Evolutionary conservation across 2,113 vertebrate species (phyloP), one percentile per base, ranked within the genome.

Genomic region (Anoura caudifer): DNA sequence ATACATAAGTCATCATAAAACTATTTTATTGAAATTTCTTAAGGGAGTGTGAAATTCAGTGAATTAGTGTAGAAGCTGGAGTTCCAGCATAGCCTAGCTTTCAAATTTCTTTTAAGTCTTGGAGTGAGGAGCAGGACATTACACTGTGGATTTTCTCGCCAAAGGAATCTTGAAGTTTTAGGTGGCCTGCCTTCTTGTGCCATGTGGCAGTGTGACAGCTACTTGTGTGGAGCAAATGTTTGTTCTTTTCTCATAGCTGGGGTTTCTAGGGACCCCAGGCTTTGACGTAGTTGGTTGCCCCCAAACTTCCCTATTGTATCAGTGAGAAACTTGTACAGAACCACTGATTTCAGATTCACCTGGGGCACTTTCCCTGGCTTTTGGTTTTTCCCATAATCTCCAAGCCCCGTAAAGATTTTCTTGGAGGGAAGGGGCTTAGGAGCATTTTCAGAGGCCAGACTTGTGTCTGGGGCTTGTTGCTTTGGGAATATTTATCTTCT

Each of bases 1-100:
- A 84, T n/a, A 86, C 45, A 38, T 70, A 56, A 85, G 61, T 93
- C 79, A 83, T 95, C 82, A 28, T 16, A 16, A 41, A 86, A 77
- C 59, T 69, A 28, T 75, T 91, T 56, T 83, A 91, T 91, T 65
- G 94, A 79, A 20, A 76, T 89, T 79, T 85, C 50, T 89, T 19
- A 67, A 80, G 84, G 83, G 90, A 22, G 72, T 47, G 22, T 79
- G 87, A 77, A 94, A 75, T 83, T 28, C 16, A 43, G 31, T 67
- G 63, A 54, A 67, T 54, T 38, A 6, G 17, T 36, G 1, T 33
- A 24, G 84, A 76, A 61, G 59, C n/a, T 38, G 33, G 69, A 56
- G 45, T 67, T 81, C 24, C 41, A 59, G 28, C 14, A 45, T 45
- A 33, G 45, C 50, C 24, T 6, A 33, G 76, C 70, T 73, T 24